These are phyloP conservation scores for Salvator merianae DNA, from an alignment of 2,113 vertebrate species.

Conservation along the genomic window DNA sequence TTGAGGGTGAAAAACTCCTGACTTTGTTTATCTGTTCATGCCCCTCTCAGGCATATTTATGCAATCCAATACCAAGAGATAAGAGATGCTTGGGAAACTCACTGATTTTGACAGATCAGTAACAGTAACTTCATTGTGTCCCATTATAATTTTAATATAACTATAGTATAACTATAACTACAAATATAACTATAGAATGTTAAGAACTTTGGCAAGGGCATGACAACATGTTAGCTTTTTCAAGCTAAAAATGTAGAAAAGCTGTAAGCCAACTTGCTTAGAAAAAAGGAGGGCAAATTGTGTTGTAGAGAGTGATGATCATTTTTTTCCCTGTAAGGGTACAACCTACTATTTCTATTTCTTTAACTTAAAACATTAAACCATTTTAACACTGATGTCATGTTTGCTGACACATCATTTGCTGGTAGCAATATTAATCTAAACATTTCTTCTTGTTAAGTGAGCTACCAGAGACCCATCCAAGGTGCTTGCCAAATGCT, in stretches of 20 bases:
- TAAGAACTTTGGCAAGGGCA: background rate
- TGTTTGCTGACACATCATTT: too few relatives aligned
- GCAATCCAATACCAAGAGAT: background rate
- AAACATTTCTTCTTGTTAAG: constrained; percentile 33
- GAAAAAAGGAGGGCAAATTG: background rate
- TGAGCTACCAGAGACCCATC: constrained; percentile 5
- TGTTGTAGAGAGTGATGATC: constrained; percentile 23
- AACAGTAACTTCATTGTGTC: background rate
- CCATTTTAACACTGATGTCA: constrained; percentile 3
- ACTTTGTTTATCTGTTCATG: background rate
- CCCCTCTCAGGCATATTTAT: background rate
- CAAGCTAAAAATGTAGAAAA: constrained; percentile 37
- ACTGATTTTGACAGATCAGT: constrained; percentile 5
- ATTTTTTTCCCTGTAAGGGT: constrained; percentile 9
- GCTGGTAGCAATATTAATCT: constrained; percentile 32
- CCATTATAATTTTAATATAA: background rate
- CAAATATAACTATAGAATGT: too few relatives aligned
- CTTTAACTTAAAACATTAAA: constrained; percentile 14
- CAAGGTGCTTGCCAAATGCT: constrained; percentile 8
- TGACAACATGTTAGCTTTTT: constrained; percentile 20
- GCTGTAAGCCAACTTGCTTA: background rate
- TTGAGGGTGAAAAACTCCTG: background rate
- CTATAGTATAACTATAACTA: too few relatives aligned
- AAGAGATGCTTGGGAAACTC: background rate
- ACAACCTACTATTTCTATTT: constrained; percentile 22